Evolutionary conservation across 2,888 invertebrate genomes (phyloP), one percentile per base, ranked within the genome.

Genomic region (Agrochola macilenta): DNA sequence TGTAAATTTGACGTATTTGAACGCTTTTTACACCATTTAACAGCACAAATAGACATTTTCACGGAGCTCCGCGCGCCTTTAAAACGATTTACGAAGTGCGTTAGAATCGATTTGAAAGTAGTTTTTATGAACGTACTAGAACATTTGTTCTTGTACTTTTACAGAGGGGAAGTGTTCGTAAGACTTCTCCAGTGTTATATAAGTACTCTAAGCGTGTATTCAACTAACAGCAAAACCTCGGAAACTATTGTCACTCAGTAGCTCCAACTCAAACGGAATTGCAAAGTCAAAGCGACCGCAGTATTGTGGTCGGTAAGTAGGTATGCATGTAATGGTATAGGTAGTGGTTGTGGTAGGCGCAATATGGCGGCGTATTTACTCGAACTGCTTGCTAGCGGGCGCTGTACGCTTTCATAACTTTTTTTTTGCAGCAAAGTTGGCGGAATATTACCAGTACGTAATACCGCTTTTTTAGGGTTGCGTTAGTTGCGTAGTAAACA

Each of bases 201-300:
- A n/a, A n/a, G n/a, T n/a, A n/a, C n/a, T n/a, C n/a, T n/a, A n/a
- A n/a, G n/a, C n/a, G n/a, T n/a, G 49, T 78, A 43, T n/a, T 30
- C 26, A 69, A 66, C 35, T 63, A 12, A 70, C 30, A 70, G 74
- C 69, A 66, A 74, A 70, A 61, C 69, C 80, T 65, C 79, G 52
- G 63, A 74, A 61, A 65, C 39, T 71, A 79, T 82, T 87, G 85
- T 88, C 79, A 74, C n/a, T 77, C 66, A 74, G 65, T 75, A 46
- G 74, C 63, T 75, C 43, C 26, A 81, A 76, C 77, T 76, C 74
- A 77, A 78, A 79, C 63, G 68, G 77, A 78, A 88, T 88, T 79
- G 76, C 77, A 57, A 82, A 85, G 73, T 73, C 79, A 66, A 75
- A 30, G 63, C 74, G 75, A 60, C 81, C 79, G 71, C 81, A 69